phyloP scores from a whole-genome alignment of 2,888 invertebrate genomes.

The Mesoligia furuncula region DNA sequence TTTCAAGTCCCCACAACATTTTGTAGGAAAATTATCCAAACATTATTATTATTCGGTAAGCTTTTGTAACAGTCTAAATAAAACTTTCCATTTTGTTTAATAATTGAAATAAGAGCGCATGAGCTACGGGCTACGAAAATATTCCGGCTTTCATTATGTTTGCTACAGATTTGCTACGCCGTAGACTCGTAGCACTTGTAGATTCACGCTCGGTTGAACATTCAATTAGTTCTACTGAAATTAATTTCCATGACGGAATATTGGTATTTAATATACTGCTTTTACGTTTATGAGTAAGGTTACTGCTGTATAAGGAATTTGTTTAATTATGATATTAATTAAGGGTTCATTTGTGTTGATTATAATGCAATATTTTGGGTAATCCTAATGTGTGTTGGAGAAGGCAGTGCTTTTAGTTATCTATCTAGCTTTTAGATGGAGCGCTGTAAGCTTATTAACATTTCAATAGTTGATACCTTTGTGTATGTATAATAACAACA shows the following conservation, averaged over 20 bases:
- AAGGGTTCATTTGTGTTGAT: conserved; percentile 2
- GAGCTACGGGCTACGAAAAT: conserved; percentile 47
- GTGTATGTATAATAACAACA: background rate
- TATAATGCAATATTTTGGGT: background rate
- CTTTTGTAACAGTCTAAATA: conserved; percentile 32
- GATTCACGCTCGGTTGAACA: conserved; percentile 57
- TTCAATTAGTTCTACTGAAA: conserved; percentile 64
- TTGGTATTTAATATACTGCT: conserved; percentile 58
- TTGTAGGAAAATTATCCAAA: conserved; percentile 4
- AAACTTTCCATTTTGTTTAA: conserved; percentile 38
- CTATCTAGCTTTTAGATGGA: no score
- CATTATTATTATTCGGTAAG: conserved; percentile 20
- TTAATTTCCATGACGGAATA: conserved; percentile 59
- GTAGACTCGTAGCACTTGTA: conserved; percentile 71
- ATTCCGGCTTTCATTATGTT: conserved; percentile 37
- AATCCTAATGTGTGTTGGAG: background rate
- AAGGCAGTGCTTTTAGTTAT: background rate
- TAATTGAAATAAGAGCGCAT: conserved; percentile 29
- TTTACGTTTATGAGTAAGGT: conserved; percentile 35
- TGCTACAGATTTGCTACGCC: conserved; percentile 67
- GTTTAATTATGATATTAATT: conserved; percentile 14
- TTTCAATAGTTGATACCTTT: background rate
- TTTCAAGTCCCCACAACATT: conserved; percentile 10
- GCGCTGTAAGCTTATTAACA: background rate
- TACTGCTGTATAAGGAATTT: conserved; percentile 7